Conservation (phyloP, 2,888 invertebrate species). For the Germaria angustata region DNA sequence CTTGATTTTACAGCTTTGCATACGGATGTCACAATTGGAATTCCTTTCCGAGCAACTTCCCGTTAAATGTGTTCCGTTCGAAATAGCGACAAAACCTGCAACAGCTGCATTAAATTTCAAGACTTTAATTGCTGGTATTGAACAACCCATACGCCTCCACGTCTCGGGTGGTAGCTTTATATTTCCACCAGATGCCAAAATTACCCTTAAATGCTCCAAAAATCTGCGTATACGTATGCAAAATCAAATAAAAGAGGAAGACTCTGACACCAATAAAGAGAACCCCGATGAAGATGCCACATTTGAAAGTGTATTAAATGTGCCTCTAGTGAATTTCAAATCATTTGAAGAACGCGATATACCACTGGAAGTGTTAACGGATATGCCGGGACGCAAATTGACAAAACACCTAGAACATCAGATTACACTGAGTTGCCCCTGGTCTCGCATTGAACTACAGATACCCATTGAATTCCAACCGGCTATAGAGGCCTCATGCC, state of each 20-base stretch:
- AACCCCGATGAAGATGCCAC: slow-evolving; percentile 69
- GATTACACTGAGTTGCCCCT: slow-evolving; percentile 90
- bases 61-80: slow-evolving; percentile 78
- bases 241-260: slow-evolving; percentile 48
- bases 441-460: slow-evolving; percentile 87
- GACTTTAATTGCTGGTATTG: slow-evolving; percentile 89
- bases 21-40: slow-evolving; percentile 83
- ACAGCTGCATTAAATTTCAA: slow-evolving; percentile 82
- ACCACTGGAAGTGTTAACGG: slow-evolving; percentile 85
- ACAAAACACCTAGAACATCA: slow-evolving; percentile 87
- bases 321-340: slow-evolving; percentile 82
- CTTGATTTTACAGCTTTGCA: slow-evolving; percentile 70
- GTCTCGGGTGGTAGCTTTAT: slow-evolving; percentile 89
- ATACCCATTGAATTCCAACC: slow-evolving; percentile 90
- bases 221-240: slow-evolving; percentile 78
- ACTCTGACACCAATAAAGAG: slow-evolving; percentile 50
- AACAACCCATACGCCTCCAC: slow-evolving; percentile 87
- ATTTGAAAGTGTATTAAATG: slow-evolving; percentile 80
- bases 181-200: slow-evolving; percentile 84
- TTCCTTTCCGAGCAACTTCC: slow-evolving; percentile 85
- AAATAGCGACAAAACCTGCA: slow-evolving; percentile 81
- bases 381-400: slow-evolving; percentile 86
- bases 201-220: slow-evolving; percentile 78
- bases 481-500: slow-evolving; percentile 89
- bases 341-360: slow-evolving; percentile 85